Base-by-base conservation (phyloP, 2,113 vertebrate species). In the Elaphurus davidianus region DNA sequence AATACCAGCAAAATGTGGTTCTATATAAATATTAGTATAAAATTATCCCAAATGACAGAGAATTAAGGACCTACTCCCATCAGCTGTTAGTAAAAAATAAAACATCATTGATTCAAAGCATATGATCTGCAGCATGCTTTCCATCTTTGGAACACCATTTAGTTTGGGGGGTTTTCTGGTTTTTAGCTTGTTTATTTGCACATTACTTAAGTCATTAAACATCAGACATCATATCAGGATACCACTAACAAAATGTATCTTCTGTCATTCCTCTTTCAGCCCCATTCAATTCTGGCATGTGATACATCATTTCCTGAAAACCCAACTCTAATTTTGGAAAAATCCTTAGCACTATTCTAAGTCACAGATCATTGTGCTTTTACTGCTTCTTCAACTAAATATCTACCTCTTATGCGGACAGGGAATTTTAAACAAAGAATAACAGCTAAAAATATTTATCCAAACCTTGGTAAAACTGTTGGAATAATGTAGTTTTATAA, bases 391-490 rank as follows among this genome's bases (percentile, higher is more conserved):
- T 74, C 52, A 95, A 97, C 5, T 76, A 97, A 91, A 83, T 36
- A 90, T 23, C 76, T 87, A 76, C 28, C 16, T 92, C 30, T 87
- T 52, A 67, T 36, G 30, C 6, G 92, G 33, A 94, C 28, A 15
- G 10, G 19, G n/a, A 94, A 86, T 50, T 78, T 55, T 97, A 82
- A 88, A 93, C n/a, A 91, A 3, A 83, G 12, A 96, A 78, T 91
- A 81, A 74, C 21, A 87, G 28, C 67, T 71, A 52, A 91, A 91
- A 95, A 55, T 52, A 78, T 14, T 89, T 74, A 84, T 60, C 17
- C 9, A 89, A 96, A 91, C 54, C 62, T 59, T 82, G 21, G 17
- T 45, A 90, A 90, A 96, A 95, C 9, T 50, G 11, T 13, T 94
- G n/a, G 8, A 92, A 90, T 76, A 87, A 50, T 64, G 12, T 52